Percentiles rank a stretch among this genome's conserved stretches.
Conservation (phyloP, 1,140 invertebrate species). For the Pteromalus puparum region DNA sequence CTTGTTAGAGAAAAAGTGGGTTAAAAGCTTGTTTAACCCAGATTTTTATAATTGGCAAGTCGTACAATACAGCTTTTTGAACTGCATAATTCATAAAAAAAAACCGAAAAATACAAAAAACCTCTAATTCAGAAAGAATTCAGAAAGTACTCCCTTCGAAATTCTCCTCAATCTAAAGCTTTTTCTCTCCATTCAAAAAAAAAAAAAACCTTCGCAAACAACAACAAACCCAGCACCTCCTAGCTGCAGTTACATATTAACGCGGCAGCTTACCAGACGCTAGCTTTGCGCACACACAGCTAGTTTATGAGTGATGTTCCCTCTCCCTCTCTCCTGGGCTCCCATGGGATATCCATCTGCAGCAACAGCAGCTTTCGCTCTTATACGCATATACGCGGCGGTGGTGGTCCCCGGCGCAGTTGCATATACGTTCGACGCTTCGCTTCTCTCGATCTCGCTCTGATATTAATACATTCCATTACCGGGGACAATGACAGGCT, state of each 20-base stretch:
- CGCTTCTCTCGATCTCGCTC: conserved; percentile 20
- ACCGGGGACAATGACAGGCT: conserved; percentile 72
- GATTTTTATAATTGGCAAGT: too few relatives aligned
- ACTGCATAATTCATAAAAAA: too few relatives aligned
- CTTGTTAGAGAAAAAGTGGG: too few relatives aligned
- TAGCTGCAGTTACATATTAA: background rate
- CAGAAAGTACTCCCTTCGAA: too few relatives aligned
- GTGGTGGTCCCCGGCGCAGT: background rate
- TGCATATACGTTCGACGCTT: conserved; percentile 25
- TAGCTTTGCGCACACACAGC: background rate
- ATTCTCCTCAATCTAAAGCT: too few relatives aligned
- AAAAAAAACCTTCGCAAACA: too few relatives aligned
- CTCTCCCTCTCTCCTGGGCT: background rate
- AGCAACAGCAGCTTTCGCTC: background rate
- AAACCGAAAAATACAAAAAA: too few relatives aligned
- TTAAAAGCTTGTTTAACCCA: too few relatives aligned
- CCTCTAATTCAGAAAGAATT: too few relatives aligned
- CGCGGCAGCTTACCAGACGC: background rate
- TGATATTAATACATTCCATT: conserved; percentile 76
- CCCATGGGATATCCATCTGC: conserved; percentile 18
- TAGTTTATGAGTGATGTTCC: background rate
- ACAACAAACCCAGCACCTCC: background rate
- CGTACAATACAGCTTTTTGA: too few relatives aligned
- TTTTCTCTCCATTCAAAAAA: too few relatives aligned
- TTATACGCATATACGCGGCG: background rate